Evolutionary conservation across 2,113 vertebrate genomes (phyloP).

Genomic region (Rhinichthys klamathensis): DNA sequence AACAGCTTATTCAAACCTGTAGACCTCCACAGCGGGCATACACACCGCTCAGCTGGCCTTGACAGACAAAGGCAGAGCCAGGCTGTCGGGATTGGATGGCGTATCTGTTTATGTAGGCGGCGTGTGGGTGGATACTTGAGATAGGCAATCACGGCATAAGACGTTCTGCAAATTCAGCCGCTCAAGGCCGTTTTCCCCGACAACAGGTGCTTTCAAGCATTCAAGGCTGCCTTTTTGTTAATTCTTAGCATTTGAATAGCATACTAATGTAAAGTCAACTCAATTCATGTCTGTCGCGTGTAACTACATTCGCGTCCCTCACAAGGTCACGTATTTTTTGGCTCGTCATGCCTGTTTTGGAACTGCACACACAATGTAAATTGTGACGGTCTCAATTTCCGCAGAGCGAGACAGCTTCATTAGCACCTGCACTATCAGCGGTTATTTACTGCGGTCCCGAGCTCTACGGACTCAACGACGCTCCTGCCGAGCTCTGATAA

Average conservation of each 20-base stretch:
- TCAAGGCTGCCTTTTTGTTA: slow-evolving; percentile 53
- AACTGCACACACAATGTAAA: slow-evolving; percentile 17
- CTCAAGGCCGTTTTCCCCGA: slow-evolving; percentile 48
- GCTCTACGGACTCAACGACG: slow-evolving; percentile 57
- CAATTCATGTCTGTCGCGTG: not conserved
- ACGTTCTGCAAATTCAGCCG: slow-evolving; percentile 48
- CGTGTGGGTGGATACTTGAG: slow-evolving; percentile 57
- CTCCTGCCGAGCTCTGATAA: slow-evolving; percentile 75
- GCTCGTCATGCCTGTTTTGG: slow-evolving; percentile 19
- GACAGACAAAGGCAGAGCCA: slow-evolving; percentile 64
- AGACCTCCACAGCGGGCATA: slow-evolving; percentile 36
- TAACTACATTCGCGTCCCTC: not conserved
- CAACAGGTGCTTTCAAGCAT: slow-evolving; percentile 58
- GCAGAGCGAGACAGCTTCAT: slow-evolving; percentile 53
- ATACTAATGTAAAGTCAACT: slow-evolving; percentile 28
- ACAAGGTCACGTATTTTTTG: slow-evolving; percentile 21
- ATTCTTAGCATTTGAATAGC: slow-evolving; percentile 7
- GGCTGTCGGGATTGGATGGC: slow-evolving; percentile 19
- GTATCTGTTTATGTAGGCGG: slow-evolving; percentile 28
- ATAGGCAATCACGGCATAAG: slow-evolving; percentile 58
- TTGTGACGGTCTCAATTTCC: slow-evolving; percentile 11
- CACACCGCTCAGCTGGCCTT: slow-evolving; percentile 59
- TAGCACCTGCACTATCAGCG: slow-evolving; percentile 46
- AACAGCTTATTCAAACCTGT: slow-evolving; percentile 3
- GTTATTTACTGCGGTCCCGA: slow-evolving; percentile 63